Base-by-base conservation (phyloP, 1,140 invertebrate species). In the Contarinia nasturtii region DNA sequence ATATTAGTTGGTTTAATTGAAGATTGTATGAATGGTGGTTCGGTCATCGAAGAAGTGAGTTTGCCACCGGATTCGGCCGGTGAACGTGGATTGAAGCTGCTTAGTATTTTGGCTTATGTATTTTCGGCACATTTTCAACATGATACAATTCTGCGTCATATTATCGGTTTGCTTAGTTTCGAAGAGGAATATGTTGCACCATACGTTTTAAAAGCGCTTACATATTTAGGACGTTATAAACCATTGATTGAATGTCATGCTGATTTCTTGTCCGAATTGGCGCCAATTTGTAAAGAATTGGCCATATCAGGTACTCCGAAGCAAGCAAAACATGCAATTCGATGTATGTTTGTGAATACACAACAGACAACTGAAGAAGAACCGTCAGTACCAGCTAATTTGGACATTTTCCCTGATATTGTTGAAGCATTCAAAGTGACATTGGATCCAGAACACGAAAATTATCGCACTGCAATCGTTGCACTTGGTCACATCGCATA, bases 281-380 rank as follows among this genome's bases (percentile, higher is more conserved):
- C 86, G 19, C 83, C 85, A 2, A 75, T 90, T 36, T 89, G 92
- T 58, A 85, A 87, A 56, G 79, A 80, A 21, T 84, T 92, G 59
- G 82, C 86, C 0, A 79, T 86, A 55, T 77, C 79, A 20, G 92
- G 91, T 4, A 89, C 86, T 2, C 80, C 87, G 0, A 94, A 94
- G 66, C 91, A 97, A 67, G 89, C 91, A 1, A 98, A 98, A 65
- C 89, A 95, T 58, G 89, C 92, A 5, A 82, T 97, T 27, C 72
- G 86, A 50, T 96, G 92, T 68, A 76, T 97, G 37, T 88, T 76
- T 57, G 80, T 85, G 8, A 89, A 92, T 63, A 57, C 53, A 21
- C 59, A 63, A 48, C 53, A 52, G 14, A 53, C 54, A 11, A 58
- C 58, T 12, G 58, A 60, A 5, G 55, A 54, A 43, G 7, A 14